phyloP scores from a whole-genome alignment of 2,888 invertebrate genomes.

The Pomacea canaliculata region DNA sequence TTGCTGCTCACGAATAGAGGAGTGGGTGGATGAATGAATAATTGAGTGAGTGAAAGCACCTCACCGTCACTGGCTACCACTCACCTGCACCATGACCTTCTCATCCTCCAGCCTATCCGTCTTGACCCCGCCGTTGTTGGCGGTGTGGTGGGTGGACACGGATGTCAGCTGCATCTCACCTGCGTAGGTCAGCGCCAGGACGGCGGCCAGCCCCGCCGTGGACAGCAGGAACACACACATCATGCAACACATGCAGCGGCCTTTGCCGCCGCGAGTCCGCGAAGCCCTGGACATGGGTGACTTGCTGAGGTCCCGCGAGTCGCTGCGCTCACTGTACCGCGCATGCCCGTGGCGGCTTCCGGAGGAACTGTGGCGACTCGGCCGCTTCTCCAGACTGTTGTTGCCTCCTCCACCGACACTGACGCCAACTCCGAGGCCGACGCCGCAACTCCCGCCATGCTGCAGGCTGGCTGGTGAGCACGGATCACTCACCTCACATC shows the following conservation, averaged over 20 bases:
- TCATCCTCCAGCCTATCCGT: conserved; percentile 16
- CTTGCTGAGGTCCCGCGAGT: conserved; percentile 20
- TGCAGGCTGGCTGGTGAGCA: neutral
- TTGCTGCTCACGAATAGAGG: neutral
- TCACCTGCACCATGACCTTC: conserved; percentile 20
- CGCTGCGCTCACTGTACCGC: neutral
- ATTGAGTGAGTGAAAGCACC: neutral
- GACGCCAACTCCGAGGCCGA: neutral
- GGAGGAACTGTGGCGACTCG: neutral
- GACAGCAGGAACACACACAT: conserved; percentile 24
- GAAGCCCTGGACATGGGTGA: conserved; percentile 20
- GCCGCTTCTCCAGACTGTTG: conserved; percentile 1
- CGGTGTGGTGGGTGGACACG: neutral
- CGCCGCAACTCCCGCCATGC: neutral
- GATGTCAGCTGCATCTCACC: conserved; percentile 19
- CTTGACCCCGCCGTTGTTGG: conserved; percentile 18
- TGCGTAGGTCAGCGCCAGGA: conserved; percentile 19
- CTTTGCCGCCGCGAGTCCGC: conserved; percentile 13
- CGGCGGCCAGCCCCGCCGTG: conserved; percentile 23
- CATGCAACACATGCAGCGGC: conserved; percentile 26
- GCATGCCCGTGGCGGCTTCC: neutral
- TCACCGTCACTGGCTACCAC: neutral
- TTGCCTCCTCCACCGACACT: neutral
- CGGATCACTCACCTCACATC: neutral
- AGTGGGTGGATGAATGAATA: neutral